Percentiles rank a stretch among this genome's conserved stretches.
phyloP scores from a whole-genome alignment of 1,140 invertebrate genomes.

The Drosophila nigrodunni region DNA sequence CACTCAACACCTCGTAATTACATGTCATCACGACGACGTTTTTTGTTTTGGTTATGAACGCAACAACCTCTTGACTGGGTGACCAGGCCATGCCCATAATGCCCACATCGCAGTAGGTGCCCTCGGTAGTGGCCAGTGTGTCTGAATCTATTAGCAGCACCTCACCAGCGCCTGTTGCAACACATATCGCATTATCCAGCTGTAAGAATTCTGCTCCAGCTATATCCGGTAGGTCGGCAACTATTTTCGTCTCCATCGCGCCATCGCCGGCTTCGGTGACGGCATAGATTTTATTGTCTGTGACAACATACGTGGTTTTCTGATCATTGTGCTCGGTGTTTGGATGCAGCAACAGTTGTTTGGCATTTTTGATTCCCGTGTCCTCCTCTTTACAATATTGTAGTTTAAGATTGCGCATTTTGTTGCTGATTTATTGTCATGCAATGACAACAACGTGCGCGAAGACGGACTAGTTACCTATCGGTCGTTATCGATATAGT shows the following conservation, averaged over 20 bases:
- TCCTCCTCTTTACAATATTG: conserved; percentile 65
- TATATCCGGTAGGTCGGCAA: conserved; percentile 70
- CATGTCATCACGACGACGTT: conserved; percentile 86
- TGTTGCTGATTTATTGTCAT: conserved; percentile 28
- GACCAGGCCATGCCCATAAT: conserved; percentile 86
- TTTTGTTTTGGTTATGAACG: conserved; percentile 85
- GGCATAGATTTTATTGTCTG: conserved; percentile 53
- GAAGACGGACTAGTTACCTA: not conserved
- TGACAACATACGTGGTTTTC: conserved; percentile 41
- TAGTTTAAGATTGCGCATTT: conserved; percentile 80
- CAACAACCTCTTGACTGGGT: conserved; percentile 86
- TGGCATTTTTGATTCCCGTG: conserved; percentile 43
- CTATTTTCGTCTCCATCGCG: conserved; percentile 26
- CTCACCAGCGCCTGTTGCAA: conserved; percentile 73
- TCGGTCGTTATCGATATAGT: no score
- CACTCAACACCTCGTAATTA: conserved; percentile 85
- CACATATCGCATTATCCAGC: conserved; percentile 71
- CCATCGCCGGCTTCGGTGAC: conserved; percentile 20
- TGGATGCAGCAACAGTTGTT: conserved; percentile 54
- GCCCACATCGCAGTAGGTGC: conserved; percentile 80
- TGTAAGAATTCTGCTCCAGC: conserved; percentile 71
- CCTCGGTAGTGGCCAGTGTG: conserved; percentile 52
- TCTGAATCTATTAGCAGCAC: conserved; percentile 69
- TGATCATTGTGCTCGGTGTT: conserved; percentile 36
- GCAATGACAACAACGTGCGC: conserved; percentile 42